Evolutionary conservation across 2,888 invertebrate species (phyloP), one percentile per base, ranked within the genome.

Genomic region (Scotopteryx bipunctaria): DNA sequence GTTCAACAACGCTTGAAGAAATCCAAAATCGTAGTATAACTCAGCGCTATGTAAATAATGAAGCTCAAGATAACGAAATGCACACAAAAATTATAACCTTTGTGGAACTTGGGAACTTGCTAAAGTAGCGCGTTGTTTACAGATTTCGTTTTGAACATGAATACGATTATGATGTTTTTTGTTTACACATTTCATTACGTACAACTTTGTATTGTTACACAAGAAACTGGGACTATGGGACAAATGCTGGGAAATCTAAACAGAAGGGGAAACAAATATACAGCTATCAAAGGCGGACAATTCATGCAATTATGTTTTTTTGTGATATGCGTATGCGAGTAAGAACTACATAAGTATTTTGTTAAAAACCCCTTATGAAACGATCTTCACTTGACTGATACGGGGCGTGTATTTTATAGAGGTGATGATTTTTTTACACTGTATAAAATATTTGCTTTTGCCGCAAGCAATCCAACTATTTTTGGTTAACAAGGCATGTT

Each of bases 11-110:
- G 51, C 53, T 52, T 60, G 43, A 62, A 64, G 59, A 63, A 60
- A 66, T 64, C 58, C 59, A 59, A 54, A 40, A 63, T 55, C 54
- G 53, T 48, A 55, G 57, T 57, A 63, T 59, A 57, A 66, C 72
- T 70, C 61, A 74, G 73, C 61, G 64, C 61, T 73, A 61, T 61
- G 66, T 69, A 81, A 81, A 82, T 77, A 82, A 71, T 69, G 61
- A 66, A 73, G 68, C 73, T 71, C 64, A 63, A 76, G 76, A 73
- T 85, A 85, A 85, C 80, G 80, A 85, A 76, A 69, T 78, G 81
- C 78, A 82, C 66, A 79, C 80, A 76, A 67, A 69, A 69, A 64
- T 66, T 64, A 59, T 64, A 45, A 33, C 21, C 41, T 43, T 25
- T 21, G 23, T 15, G 63, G 66, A 67, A 66, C 59, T 61, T 59